Conservation (phyloP, 2,797 vertebrate genomes). For the Capromys pilorides region DNA sequence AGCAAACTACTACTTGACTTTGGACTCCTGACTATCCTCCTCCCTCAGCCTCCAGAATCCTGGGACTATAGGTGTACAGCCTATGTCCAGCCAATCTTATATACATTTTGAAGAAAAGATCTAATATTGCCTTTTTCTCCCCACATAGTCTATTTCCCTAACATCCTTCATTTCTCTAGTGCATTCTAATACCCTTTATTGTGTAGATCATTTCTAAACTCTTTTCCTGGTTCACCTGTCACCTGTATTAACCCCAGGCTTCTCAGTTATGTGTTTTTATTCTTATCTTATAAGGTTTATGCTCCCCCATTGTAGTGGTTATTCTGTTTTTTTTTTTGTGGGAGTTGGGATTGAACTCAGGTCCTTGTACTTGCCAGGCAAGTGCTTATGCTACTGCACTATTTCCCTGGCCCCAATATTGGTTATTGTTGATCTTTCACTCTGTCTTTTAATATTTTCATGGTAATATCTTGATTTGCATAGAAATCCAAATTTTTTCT, state of each 20-base stretch:
- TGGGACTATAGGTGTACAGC: not conserved
- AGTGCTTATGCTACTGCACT: too few species aligned
- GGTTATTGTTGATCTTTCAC: not conserved
- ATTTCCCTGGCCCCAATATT: not conserved
- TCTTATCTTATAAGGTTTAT: not conserved
- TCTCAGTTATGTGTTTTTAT: slow-evolving; percentile 8
- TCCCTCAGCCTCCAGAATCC: not conserved
- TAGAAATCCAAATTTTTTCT: not conserved
- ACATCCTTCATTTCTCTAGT: not conserved
- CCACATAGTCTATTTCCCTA: not conserved
- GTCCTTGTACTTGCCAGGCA: too few species aligned
- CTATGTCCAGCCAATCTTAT: not conserved
- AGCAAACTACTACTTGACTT: too few species aligned
- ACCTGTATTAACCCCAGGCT: not conserved
- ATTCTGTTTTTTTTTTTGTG: not conserved
- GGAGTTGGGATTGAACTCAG: too few species aligned
- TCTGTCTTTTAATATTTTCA: slow-evolving; percentile 17
- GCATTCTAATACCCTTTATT: not conserved
- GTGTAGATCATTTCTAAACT: not conserved
- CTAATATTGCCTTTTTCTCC: not conserved
- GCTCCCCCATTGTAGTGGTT: not conserved
- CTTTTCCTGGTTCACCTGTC: not conserved
- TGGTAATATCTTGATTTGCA: not conserved
- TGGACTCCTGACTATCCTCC: not conserved
- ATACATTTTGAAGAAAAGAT: slow-evolving; percentile 44